Percentiles rank a stretch among this genome's conserved stretches.
phyloP scores from a whole-genome alignment of 2,888 invertebrate species.

The Calameuta pallipes region DNA sequence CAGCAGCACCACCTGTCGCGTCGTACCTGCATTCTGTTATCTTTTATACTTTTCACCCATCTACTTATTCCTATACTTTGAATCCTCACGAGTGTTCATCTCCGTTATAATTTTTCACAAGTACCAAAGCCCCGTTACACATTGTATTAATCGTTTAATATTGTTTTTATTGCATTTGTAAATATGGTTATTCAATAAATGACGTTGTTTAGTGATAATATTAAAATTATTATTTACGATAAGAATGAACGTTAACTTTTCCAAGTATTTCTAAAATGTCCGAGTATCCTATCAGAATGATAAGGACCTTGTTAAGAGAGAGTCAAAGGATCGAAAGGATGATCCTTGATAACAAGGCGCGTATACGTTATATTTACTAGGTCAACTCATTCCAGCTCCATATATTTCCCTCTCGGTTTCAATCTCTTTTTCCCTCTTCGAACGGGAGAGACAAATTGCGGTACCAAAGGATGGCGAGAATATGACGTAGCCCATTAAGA shows the following conservation, averaged over 20 bases:
- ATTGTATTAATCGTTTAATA: not conserved
- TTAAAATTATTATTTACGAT: not conserved
- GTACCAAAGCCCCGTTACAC: not conserved
- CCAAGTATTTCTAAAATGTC: no score
- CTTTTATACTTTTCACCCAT: slow-evolving; percentile 14
- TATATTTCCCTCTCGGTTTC: not conserved
- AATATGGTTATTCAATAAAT: not conserved
- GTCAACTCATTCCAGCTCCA: not conserved
- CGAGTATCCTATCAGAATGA: not conserved
- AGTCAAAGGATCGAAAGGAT: not conserved
- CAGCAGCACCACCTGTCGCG: not conserved
- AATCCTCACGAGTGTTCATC: not conserved
- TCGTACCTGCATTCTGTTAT: not conserved
- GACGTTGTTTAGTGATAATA: not conserved
- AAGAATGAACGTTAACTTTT: no score
- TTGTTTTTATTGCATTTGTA: not conserved
- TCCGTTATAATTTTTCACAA: not conserved
- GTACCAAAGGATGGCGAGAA: not conserved
- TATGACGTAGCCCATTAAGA: not conserved
- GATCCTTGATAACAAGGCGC: not conserved
- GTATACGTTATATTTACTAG: not conserved
- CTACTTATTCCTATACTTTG: not conserved
- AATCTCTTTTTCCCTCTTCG: not conserved
- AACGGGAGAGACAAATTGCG: not conserved
- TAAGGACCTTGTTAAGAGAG: not conserved